Conservation (phyloP, 1,140 invertebrate genomes). For the Trachymyrmex septentrionalis region DNA sequence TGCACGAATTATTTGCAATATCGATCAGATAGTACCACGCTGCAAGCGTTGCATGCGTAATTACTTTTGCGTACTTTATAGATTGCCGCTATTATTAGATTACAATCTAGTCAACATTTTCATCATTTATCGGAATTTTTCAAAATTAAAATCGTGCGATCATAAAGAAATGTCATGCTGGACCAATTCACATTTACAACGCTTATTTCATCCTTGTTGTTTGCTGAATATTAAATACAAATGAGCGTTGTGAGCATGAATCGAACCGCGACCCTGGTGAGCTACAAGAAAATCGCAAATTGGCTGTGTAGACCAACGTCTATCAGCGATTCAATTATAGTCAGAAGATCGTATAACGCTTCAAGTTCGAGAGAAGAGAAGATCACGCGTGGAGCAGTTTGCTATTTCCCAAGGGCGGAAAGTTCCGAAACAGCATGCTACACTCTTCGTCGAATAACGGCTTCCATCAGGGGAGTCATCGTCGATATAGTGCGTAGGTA, state of each 20-base stretch:
- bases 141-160: not conserved
- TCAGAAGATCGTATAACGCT: not conserved
- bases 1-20: not conserved
- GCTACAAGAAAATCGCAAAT: not conserved
- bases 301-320: not conserved
- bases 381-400: slow-evolving; percentile 31
- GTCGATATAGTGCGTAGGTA: slow-evolving; percentile 40
- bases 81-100: not conserved
- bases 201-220: no score
- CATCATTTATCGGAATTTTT: not conserved
- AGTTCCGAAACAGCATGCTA: slow-evolving; percentile 47
- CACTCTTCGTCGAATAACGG: slow-evolving; percentile 21
- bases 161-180: no score
- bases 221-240: no score
- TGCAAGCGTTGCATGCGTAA: not conserved
- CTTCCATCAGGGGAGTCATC: slow-evolving; percentile 29
- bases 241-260: no score
- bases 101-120: not conserved
- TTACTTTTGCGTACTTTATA: not conserved
- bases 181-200: no score
- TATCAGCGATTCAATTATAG: slow-evolving; percentile 13
- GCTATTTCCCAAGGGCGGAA: slow-evolving; percentile 51
- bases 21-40: not conserved
- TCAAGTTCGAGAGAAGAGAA: not conserved
- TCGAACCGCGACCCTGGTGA: not conserved